A percentile compares a stretch with the other conserved stretches of the same genome.
phyloP scores from a whole-genome alignment of 2,888 invertebrate species.

The Eurois occulta region DNA sequence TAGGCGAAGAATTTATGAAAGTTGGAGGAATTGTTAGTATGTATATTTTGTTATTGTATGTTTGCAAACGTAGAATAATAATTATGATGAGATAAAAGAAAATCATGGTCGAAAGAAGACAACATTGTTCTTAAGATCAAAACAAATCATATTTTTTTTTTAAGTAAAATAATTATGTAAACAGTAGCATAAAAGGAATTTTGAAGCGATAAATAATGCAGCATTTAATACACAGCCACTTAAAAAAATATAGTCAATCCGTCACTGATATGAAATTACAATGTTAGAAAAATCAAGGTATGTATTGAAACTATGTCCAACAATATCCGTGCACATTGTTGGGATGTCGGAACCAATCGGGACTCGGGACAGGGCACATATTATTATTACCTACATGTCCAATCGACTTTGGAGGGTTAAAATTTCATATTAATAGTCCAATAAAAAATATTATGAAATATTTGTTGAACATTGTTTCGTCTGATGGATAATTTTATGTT shows the following conservation, averaged over 20 bases:
- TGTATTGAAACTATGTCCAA: neutral
- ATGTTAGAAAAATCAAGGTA: neutral
- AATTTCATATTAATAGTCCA: slow-evolving; percentile 12
- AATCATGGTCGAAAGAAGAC: neutral
- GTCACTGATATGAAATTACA: neutral
- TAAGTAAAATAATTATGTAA: neutral
- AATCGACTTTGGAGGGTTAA: slow-evolving; percentile 40
- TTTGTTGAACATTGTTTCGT: neutral
- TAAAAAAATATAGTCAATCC: neutral
- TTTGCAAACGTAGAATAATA: neutral
- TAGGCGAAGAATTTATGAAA: slow-evolving; percentile 8
- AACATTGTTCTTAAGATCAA: neutral
- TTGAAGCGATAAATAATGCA: too few relatives aligned
- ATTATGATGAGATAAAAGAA: neutral
- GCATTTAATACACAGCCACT: too few relatives aligned
- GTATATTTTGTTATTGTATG: neutral
- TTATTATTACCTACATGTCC: slow-evolving; percentile 10
- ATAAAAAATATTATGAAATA: slow-evolving; percentile 13
- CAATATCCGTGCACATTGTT: slow-evolving; percentile 8
- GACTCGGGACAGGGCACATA: slow-evolving; percentile 7
- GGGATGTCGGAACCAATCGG: neutral
- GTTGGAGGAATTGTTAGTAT: neutral
- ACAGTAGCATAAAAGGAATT: neutral
- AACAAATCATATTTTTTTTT: too few relatives aligned
- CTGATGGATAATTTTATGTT: neutral